A percentile compares a stretch with the other conserved stretches of the same genome.
These are phyloP conservation scores for Cladopsammia gracilis DNA, from an alignment of 64 coral and sea anemone species.

Conservation along the genomic window DNA sequence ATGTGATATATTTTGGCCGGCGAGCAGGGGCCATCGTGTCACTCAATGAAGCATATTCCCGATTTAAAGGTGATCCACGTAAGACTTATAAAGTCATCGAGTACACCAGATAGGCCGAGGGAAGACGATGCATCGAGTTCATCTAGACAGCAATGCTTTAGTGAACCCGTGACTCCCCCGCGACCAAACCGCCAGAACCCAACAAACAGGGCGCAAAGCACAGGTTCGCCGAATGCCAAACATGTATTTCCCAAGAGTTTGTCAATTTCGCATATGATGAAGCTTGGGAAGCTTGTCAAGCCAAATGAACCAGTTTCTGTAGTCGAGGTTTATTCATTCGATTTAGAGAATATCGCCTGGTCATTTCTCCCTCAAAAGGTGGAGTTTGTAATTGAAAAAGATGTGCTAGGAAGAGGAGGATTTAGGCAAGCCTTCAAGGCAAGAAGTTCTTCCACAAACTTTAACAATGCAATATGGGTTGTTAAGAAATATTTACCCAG, in stretches of 20 bases:
- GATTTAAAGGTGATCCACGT: conserved; percentile 35
- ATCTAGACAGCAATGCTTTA: not conserved
- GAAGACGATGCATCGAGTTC: conserved; percentile 8
- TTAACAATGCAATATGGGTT: not conserved
- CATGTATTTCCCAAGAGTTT: conserved; percentile 19
- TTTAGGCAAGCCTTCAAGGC: conserved; percentile 12
- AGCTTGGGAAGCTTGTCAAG: conserved; percentile 14
- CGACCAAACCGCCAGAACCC: not conserved
- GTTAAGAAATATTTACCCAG: conserved; percentile 1
- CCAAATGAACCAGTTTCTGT: conserved; percentile 25
- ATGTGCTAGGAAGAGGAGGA: conserved; percentile 15
- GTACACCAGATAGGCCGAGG: not conserved
- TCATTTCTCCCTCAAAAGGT: conserved; percentile 33
- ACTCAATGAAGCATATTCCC: conserved; percentile 8
- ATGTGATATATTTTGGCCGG: conserved; percentile 45
- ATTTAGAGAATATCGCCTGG: conserved; percentile 23
- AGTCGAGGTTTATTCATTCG: conserved; percentile 19
- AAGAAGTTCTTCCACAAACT: conserved; percentile 16
- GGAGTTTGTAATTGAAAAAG: conserved; percentile 22
- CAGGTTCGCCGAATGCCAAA: conserved; percentile 5
- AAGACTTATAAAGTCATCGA: conserved; percentile 36
- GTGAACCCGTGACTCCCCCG: conserved; percentile 34
- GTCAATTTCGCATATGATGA: conserved; percentile 36
- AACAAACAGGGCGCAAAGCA: not conserved
- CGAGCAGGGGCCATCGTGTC: conserved; percentile 43